Percentiles rank a stretch among this genome's conserved stretches.
phyloP scores from a whole-genome alignment of 2,113 vertebrate genomes.

The Amia ocellicauda region DNA sequence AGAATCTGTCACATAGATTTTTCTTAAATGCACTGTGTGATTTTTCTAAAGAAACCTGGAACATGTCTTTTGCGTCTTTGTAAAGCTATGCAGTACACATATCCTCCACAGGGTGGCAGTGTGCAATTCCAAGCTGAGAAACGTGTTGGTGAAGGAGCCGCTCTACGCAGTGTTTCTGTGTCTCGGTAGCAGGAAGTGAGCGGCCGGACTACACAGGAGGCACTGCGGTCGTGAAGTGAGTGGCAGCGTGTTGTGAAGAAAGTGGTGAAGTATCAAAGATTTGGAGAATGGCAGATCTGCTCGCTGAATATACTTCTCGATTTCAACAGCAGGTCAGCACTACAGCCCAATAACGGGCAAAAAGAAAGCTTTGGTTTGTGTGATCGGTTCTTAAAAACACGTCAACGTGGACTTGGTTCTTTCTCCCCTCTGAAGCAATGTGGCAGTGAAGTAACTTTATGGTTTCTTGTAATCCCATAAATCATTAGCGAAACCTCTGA shows the following conservation, averaged over 20 bases:
- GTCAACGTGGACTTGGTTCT: too few relatives aligned
- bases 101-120: neutral
- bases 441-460: too few relatives aligned
- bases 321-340: constrained; percentile 75
- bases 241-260: neutral
- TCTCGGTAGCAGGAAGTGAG: neutral
- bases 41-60: too few relatives aligned
- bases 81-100: too few relatives aligned
- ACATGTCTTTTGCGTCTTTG: too few relatives aligned
- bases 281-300: constrained; percentile 64
- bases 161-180: too few relatives aligned
- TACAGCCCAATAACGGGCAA: neutral
- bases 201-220: neutral
- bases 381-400: constrained; percentile 5
- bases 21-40: too few relatives aligned
- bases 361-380: too few relatives aligned
- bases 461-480: too few relatives aligned
- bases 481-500: too few relatives aligned
- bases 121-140: neutral
- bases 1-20: too few relatives aligned
- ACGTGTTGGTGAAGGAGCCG: neutral
- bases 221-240: neutral
- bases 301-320: constrained; percentile 61
- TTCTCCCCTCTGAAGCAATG: too few relatives aligned
- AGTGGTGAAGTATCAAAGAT: neutral